Evolutionary conservation across 1,140 invertebrate genomes (phyloP).

Genomic region (Papilio polyxenes): DNA sequence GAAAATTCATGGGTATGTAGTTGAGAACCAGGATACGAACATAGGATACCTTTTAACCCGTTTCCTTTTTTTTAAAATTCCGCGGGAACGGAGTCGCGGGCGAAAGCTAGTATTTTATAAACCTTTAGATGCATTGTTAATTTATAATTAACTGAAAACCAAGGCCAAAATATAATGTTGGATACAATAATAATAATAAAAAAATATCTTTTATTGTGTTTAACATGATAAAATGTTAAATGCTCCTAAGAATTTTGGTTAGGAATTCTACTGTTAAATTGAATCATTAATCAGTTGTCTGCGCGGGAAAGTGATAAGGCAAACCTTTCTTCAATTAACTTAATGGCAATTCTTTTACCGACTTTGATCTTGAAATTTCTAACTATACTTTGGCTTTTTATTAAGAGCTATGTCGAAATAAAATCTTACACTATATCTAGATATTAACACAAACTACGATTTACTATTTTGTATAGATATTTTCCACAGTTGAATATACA

Average conservation of each 20-base stretch:
- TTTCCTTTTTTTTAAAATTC: too few relatives aligned
- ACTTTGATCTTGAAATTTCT: conserved; percentile 32
- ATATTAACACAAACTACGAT: neutral
- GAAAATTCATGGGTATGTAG: too few relatives aligned
- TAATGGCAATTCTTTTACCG: conserved; percentile 64
- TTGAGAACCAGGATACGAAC: too few relatives aligned
- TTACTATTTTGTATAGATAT: too few relatives aligned
- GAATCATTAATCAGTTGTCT: conserved; percentile 66
- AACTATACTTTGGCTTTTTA: neutral
- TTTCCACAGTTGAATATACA: too few relatives aligned
- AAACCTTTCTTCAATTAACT: conserved; percentile 66
- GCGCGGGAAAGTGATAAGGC: conserved; percentile 67
- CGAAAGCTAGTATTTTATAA: too few relatives aligned
- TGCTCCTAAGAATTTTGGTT: neutral
- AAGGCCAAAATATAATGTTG: too few relatives aligned
- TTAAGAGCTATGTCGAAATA: neutral
- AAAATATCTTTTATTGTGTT: neutral
- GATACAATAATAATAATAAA: too few relatives aligned
- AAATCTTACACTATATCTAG: neutral
- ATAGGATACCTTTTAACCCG: too few relatives aligned
- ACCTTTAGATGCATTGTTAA: too few relatives aligned
- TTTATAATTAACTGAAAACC: too few relatives aligned
- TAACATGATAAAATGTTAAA: neutral
- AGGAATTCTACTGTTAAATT: conserved; percentile 24
- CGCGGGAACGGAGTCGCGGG: too few relatives aligned